Percentiles rank a stretch among this genome's conserved stretches.
phyloP scores from a whole-genome alignment of 2,113 vertebrate genomes.

The Rhinopomastus cyanomelas region DNA sequence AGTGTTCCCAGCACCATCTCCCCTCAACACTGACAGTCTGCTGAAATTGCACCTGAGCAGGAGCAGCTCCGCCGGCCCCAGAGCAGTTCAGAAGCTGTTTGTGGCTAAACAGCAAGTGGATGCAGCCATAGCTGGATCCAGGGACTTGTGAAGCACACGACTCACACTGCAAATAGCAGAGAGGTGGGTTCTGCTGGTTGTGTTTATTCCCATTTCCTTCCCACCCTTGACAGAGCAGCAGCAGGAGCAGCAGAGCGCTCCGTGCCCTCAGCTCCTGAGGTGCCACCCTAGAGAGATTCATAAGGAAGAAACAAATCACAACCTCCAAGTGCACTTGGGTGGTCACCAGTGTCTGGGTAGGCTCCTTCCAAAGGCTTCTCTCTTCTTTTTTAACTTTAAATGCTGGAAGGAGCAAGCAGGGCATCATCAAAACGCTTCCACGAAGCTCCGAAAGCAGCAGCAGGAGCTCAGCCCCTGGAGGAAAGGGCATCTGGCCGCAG shows the following conservation, averaged over 20 bases:
- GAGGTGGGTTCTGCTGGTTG: background rate
- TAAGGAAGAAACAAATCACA: background rate
- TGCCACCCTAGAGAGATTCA: background rate
- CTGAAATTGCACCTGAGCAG: background rate
- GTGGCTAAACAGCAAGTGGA: background rate
- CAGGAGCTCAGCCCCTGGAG: background rate
- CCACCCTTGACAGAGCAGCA: background rate
- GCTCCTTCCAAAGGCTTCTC: background rate
- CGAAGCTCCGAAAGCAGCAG: background rate
- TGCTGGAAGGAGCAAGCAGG: background rate
- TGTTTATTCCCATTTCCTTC: background rate
- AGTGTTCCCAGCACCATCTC: background rate
- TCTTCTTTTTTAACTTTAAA: background rate
- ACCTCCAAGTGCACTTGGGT: background rate
- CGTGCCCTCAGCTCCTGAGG: background rate
- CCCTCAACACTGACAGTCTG: background rate
- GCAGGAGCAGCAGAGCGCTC: background rate
- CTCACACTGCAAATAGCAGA: background rate
- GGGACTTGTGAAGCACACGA: background rate
- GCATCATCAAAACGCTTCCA: background rate
- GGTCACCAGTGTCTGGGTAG: background rate
- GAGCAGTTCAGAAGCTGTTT: background rate
- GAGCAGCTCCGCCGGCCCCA: background rate
- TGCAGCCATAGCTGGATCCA: constrained; percentile 18
- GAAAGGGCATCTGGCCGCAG: background rate